These are phyloP conservation scores for Caerostris darwini DNA, from an alignment of 1,140 invertebrate genomes.

Conservation along the genomic window DNA sequence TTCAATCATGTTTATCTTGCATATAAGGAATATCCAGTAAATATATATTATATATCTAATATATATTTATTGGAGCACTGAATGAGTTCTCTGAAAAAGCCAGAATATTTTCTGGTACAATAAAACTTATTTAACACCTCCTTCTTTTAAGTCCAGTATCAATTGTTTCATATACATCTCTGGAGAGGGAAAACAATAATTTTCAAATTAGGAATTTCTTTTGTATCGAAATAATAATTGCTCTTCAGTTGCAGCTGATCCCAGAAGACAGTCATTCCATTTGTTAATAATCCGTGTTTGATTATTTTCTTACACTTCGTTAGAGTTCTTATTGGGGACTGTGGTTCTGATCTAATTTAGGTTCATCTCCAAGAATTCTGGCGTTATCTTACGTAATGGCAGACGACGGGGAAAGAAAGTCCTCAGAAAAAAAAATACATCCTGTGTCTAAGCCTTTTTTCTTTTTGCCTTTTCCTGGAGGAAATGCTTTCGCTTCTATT, in stretches of 20 bases:
- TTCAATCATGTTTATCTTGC: too few relatives aligned
- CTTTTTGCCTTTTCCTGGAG: neutral
- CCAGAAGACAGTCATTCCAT: neutral
- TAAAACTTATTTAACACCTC: too few relatives aligned
- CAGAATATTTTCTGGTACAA: too few relatives aligned
- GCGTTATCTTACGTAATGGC: neutral
- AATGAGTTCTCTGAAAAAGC: too few relatives aligned
- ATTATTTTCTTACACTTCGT: conserved; percentile 20
- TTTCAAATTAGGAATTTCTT: too few relatives aligned
- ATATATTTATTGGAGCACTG: too few relatives aligned
- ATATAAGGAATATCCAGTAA: too few relatives aligned
- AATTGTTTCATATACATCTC: too few relatives aligned
- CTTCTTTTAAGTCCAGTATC: too few relatives aligned
- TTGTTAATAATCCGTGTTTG: conserved; percentile 24
- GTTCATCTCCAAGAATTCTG: conserved; percentile 21
- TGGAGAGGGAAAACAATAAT: too few relatives aligned
- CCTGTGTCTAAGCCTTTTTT: neutral
- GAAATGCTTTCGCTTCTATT: conserved; percentile 13
- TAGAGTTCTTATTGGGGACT: neutral
- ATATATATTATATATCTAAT: too few relatives aligned
- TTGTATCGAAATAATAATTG: too few relatives aligned
- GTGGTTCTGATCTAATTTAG: conserved; percentile 12
- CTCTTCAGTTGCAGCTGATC: neutral
- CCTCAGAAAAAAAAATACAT: neutral
- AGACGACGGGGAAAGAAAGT: neutral